Evolutionary conservation across 2,888 invertebrate species (phyloP).

Genomic region (Volucella inanis): DNA sequence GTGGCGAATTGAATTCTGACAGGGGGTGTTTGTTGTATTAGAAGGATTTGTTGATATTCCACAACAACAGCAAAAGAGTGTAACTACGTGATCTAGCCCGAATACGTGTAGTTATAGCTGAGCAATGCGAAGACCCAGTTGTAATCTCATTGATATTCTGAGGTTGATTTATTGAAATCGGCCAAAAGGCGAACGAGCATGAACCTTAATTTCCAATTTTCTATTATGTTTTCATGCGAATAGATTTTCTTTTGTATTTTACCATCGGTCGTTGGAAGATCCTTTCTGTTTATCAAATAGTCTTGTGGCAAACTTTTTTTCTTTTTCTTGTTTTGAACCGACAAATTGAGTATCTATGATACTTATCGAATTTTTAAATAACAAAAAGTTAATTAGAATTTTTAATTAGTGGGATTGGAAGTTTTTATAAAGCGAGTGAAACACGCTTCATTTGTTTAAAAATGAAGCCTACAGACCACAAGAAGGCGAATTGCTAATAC

Average conservation of each 20-base stretch:
- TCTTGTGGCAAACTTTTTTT: background rate
- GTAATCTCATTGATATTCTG: slow-evolving; percentile 63
- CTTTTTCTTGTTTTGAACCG: background rate
- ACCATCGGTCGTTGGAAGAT: background rate
- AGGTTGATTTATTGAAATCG: slow-evolving; percentile 48
- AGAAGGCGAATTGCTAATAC: too few species aligned
- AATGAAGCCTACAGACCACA: too few species aligned
- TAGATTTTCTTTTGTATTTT: slow-evolving; percentile 29
- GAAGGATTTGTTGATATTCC: slow-evolving; percentile 34
- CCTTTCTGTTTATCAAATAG: background rate
- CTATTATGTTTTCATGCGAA: slow-evolving; percentile 36
- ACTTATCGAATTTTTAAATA: too few species aligned
- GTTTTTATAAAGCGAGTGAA: too few species aligned
- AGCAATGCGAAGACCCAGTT: slow-evolving; percentile 1
- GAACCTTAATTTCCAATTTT: slow-evolving; percentile 62
- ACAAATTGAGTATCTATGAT: background rate
- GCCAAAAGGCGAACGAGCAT: slow-evolving; percentile 53
- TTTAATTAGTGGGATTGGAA: too few species aligned
- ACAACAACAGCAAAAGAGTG: slow-evolving; percentile 7
- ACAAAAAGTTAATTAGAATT: too few species aligned
- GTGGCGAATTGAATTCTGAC: slow-evolving; percentile 33
- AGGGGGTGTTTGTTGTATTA: slow-evolving; percentile 1
- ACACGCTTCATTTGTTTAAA: too few species aligned
- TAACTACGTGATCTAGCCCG: slow-evolving; percentile 22
- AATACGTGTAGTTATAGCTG: background rate